Evolutionary conservation across 2,797 vertebrate species (phyloP), one percentile per base, ranked within the genome.

Genomic region (Hydrophis major): DNA sequence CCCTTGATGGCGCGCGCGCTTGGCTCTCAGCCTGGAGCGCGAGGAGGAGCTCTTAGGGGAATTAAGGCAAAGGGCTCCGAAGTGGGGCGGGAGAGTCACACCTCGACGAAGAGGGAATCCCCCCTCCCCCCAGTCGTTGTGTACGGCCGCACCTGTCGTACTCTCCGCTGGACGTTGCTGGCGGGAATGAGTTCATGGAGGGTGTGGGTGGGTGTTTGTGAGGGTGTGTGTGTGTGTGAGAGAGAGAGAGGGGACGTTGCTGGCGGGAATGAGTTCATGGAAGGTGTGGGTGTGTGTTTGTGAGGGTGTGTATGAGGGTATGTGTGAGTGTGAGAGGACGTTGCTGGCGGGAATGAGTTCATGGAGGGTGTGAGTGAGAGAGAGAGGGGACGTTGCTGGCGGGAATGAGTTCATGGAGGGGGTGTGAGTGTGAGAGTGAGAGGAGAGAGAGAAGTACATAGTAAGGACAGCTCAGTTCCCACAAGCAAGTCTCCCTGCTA

Each of bases 21-120:
- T 11, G 4, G 32, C 28, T 37, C 8, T 4, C 0, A 2, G 37
- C 4, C 25, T 13, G 2, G 20, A 55, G 18, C 18, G 27, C 2
- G 28, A 11, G 50, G 20, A 42, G 37, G 2, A 69, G 20, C 4
- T 7, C 14, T 28, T 61, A 20, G 22, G 12, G 32, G 22, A 14
- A 59, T 28, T 6, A 18, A 47, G 50, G 59, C 47, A 18, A 50
- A 50, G 55, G 16, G 2, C 6, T 56, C 12, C 11, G 13, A 27
- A 42, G 32, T 1, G 37, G 90, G n/a, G 74, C 37, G 1, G 74
- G 50, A 1, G 22, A 7, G 3, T 74, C 37, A 42, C 32, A 28
- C 18, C 25, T 25, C 86, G 25, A 32, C 7, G 50, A 12, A 53
- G 2, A 11, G 47, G 42, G 53, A 37, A n/a, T 10, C 37, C 37